Evolutionary conservation across 2,888 invertebrate species (phyloP).

Genomic region (Arctia plantaginis): DNA sequence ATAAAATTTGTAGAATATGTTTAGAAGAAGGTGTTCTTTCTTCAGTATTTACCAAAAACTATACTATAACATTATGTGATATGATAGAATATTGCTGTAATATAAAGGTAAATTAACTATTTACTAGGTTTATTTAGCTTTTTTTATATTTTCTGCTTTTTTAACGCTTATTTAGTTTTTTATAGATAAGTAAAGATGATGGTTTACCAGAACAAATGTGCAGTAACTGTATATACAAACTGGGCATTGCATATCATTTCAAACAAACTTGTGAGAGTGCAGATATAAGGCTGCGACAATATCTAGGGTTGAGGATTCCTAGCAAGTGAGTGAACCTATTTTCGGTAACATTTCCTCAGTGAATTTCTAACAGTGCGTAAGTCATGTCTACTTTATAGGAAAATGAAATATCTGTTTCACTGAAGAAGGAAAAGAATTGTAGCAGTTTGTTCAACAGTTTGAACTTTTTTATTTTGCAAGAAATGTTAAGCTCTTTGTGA

Average conservation of each 20-base stretch:
- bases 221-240: slow-evolving; percentile 87
- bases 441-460: no score
- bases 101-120: slow-evolving; percentile 77
- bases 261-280: slow-evolving; percentile 88
- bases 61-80: slow-evolving; percentile 85
- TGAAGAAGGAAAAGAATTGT: no score
- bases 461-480: no score
- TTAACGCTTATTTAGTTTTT: slow-evolving; percentile 27
- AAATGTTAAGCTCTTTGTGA: no score
- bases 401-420: no score
- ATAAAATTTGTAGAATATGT: slow-evolving; percentile 87
- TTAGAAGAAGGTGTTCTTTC: slow-evolving; percentile 87
- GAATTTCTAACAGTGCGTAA: neutral
- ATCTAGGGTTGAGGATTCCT: slow-evolving; percentile 79
- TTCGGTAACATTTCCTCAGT: neutral
- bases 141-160: neutral
- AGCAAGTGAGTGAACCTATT: slow-evolving; percentile 63
- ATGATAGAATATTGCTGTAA: slow-evolving; percentile 88
- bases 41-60: slow-evolving; percentile 87
- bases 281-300: slow-evolving; percentile 85
- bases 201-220: slow-evolving; percentile 88
- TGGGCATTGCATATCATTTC: slow-evolving; percentile 88
- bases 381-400: neutral
- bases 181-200: slow-evolving; percentile 84
- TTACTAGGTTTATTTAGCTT: neutral